These are phyloP conservation scores for Eupsittula cactorum DNA, from an alignment of 2,113 vertebrate species.

Conservation along the genomic window DNA sequence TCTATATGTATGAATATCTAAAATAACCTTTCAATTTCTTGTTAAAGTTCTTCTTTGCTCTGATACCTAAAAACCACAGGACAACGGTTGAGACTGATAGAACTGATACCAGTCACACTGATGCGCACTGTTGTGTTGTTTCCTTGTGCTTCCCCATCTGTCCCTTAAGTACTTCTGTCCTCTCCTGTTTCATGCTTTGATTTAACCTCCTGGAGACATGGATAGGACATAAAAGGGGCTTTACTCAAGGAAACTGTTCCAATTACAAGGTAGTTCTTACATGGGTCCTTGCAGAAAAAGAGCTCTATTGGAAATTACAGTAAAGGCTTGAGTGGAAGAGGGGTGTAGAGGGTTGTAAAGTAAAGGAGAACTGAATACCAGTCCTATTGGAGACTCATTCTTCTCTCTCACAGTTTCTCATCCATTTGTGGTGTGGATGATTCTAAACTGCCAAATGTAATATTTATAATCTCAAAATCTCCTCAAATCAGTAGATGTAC, in stretches of 20 bases:
- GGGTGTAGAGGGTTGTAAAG: neutral
- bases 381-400: neutral
- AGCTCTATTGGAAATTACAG: neutral
- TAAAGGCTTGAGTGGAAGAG: neutral
- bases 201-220: neutral
- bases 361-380: neutral
- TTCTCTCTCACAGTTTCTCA: neutral
- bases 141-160: neutral
- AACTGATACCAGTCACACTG: neutral
- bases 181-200: neutral
- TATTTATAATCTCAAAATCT: conserved; percentile 28
- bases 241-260: neutral
- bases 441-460: conserved; percentile 23
- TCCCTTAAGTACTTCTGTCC: neutral
- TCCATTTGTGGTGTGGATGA: neutral
- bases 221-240: neutral
- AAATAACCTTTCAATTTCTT: neutral
- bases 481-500: neutral
- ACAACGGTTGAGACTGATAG: neutral
- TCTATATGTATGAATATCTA: neutral
- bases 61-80: neutral
- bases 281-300: neutral
- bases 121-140: neutral
- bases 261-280: neutral
- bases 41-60: neutral